Evolutionary conservation across 2,888 invertebrate species (phyloP).

Genomic region (Subacronicta megacephala): DNA sequence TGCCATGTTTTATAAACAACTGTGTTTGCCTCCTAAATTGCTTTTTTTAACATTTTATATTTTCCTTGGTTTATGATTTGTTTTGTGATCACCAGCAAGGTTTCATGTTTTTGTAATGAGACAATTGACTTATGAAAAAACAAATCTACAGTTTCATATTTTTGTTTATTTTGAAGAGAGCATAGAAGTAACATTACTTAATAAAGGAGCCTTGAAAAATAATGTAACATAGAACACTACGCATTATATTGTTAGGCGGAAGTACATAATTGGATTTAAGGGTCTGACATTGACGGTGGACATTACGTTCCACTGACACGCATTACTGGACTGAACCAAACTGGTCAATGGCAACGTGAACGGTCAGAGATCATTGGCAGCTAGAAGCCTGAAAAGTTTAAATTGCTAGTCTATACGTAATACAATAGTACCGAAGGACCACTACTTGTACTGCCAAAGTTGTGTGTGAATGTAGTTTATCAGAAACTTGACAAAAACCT

Average conservation of each 20-base stretch:
- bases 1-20: slow-evolving; percentile 11
- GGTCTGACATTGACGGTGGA: slow-evolving; percentile 48
- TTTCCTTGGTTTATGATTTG: not conserved
- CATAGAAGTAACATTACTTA: not conserved
- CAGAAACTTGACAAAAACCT: not conserved
- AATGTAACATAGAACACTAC: slow-evolving; percentile 20
- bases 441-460: too few species aligned
- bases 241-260: slow-evolving; percentile 36
- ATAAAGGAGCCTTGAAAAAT: slow-evolving; percentile 29
- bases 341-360: slow-evolving; percentile 7
- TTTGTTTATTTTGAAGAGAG: too few species aligned
- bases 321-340: slow-evolving; percentile 13
- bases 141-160: too few species aligned
- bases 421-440: too few species aligned
- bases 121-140: not conserved
- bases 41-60: slow-evolving; percentile 1
- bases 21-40: slow-evolving; percentile 6
- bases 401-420: too few species aligned
- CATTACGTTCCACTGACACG: slow-evolving; percentile 28
- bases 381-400: not conserved
- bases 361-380: slow-evolving; percentile 1
- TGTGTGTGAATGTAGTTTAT: not conserved
- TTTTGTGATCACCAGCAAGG: slow-evolving; percentile 1
- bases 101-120: not conserved
- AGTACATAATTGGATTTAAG: slow-evolving; percentile 54